Conservation (phyloP, 2,888 invertebrate species). For the Plebejus melissa region DNA sequence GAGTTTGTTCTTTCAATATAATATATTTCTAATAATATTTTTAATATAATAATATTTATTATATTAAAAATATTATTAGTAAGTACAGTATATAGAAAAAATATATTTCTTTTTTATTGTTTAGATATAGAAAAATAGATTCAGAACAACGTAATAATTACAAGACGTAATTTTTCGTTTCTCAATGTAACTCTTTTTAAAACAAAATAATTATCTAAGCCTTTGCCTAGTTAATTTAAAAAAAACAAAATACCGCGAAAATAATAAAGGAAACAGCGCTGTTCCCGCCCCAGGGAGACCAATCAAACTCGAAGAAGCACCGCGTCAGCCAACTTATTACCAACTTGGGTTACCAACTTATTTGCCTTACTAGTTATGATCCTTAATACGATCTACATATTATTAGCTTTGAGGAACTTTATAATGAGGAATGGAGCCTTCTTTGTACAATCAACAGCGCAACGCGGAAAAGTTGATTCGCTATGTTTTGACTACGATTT, state of each 20-base stretch:
- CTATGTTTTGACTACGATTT: neutral
- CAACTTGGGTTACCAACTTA: conserved; percentile 63
- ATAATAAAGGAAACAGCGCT: conserved; percentile 36
- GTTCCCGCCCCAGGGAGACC: conserved; percentile 52
- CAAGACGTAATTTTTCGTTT: too few species aligned
- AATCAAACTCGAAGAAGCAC: conserved; percentile 60
- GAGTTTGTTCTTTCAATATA: neutral
- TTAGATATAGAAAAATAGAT: too few species aligned
- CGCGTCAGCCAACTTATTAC: conserved; percentile 66
- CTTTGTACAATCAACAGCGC: conserved; percentile 7
- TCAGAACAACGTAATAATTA: too few species aligned
- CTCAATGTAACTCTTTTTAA: too few species aligned
- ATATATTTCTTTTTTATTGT: too few species aligned
- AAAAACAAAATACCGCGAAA: neutral
- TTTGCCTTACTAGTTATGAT: conserved; percentile 63
- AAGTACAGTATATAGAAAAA: too few species aligned
- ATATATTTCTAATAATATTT: too few species aligned
- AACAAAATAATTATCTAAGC: neutral
- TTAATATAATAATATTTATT: too few species aligned
- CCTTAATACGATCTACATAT: conserved; percentile 61
- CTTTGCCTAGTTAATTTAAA: neutral
- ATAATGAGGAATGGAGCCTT: neutral
- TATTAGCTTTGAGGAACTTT: conserved; percentile 41
- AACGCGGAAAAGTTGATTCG: neutral
- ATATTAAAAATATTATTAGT: too few species aligned